Conservation (phyloP, 2,888 invertebrate genomes). For the Pseudococcus jackbeardsleyi region DNA sequence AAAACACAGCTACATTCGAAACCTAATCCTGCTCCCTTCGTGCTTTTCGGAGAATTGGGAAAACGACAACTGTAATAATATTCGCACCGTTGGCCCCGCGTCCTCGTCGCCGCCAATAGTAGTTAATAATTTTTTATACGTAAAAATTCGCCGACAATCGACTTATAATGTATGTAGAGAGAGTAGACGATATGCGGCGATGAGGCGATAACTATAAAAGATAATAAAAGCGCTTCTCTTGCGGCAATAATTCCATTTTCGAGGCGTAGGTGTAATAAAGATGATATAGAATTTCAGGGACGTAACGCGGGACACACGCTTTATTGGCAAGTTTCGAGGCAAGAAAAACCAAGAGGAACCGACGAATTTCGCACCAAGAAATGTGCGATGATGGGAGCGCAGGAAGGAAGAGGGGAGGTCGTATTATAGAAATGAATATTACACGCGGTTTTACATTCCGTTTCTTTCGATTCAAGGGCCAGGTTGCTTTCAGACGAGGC, state of each 20-base stretch:
- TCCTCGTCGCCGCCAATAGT: not conserved
- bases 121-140: constrained; percentile 63
- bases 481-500: constrained; percentile 30
- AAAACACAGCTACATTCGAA: constrained; percentile 33
- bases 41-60: too few relatives aligned
- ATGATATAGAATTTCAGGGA: constrained; percentile 58
- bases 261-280: constrained; percentile 65
- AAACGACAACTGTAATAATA: constrained; percentile 45
- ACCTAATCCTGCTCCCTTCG: constrained; percentile 2
- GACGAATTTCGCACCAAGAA: constrained; percentile 21
- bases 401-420: not conserved
- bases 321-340: constrained; percentile 56
- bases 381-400: not conserved
- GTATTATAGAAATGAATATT: constrained; percentile 41
- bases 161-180: constrained; percentile 59
- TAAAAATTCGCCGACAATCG: constrained; percentile 60
- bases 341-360: constrained; percentile 7
- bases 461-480: constrained; percentile 6
- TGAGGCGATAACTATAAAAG: constrained; percentile 63
- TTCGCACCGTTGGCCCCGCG: not conserved
- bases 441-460: constrained; percentile 27
- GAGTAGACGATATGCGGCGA: constrained; percentile 18
- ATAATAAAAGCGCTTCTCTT: constrained; percentile 63
- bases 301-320: constrained; percentile 53
- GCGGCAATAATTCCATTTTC: constrained; percentile 63